Conservation (phyloP, 2,797 vertebrate species). For the Notoglanidium macrostoma region DNA sequence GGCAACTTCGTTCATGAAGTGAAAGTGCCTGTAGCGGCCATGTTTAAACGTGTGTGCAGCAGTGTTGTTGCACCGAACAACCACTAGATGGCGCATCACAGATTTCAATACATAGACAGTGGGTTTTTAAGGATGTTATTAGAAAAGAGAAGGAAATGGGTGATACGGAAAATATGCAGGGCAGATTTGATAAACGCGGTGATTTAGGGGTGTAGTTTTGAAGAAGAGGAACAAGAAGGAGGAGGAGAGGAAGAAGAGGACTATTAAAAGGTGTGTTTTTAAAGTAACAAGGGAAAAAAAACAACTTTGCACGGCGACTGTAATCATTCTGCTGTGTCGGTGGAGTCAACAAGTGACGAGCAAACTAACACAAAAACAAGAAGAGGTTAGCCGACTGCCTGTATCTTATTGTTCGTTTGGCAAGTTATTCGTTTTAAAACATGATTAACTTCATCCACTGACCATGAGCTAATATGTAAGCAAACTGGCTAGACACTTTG, state of each 20-base stretch:
- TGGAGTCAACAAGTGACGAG: constrained; percentile 16
- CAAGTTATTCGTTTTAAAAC: neutral
- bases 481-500: neutral
- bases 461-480: neutral
- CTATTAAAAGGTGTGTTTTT: neutral
- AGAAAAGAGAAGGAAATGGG: constrained; percentile 25
- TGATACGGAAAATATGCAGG: neutral
- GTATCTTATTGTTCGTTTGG: neutral
- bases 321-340: neutral
- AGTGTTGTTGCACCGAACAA: neutral
- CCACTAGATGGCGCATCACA: neutral
- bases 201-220: neutral
- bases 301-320: neutral
- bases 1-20: neutral
- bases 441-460: neutral
- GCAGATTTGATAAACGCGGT: neutral
- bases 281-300: neutral
- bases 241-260: too few relatives aligned
- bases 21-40: neutral
- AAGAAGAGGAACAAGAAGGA: too few relatives aligned
- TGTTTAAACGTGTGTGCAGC: neutral
- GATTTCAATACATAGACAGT: neutral
- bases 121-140: constrained; percentile 10
- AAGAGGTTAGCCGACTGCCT: constrained; percentile 20
- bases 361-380: constrained; percentile 1